Evolutionary conservation across 2,888 invertebrate species (phyloP).

Genomic region (Cephonodes hylas): DNA sequence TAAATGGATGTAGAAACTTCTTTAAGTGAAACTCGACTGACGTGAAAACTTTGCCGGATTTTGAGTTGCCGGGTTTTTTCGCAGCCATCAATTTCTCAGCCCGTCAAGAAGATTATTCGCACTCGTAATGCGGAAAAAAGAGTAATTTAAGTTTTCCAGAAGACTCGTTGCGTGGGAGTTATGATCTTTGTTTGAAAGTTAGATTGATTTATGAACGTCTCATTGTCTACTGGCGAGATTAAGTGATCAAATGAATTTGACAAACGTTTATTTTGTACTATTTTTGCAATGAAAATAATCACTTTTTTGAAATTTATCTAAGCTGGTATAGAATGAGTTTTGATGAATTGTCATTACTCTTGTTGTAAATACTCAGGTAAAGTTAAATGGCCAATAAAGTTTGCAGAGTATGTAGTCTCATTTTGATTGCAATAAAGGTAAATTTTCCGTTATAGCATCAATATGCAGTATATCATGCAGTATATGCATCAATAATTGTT

Average conservation of each 20-base stretch:
- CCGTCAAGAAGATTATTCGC: slow-evolving; percentile 81
- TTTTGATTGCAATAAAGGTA: too few species aligned
- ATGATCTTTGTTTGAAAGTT: slow-evolving; percentile 78
- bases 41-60: slow-evolving; percentile 76
- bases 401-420: too few species aligned
- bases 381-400: too few species aligned
- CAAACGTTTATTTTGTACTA: not conserved
- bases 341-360: too few species aligned
- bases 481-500: too few species aligned
- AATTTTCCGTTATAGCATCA: too few species aligned
- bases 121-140: slow-evolving; percentile 79
- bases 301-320: too few species aligned
- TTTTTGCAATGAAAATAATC: too few species aligned
- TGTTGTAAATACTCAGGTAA: too few species aligned
- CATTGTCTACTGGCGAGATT: slow-evolving; percentile 50
- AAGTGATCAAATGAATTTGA: slow-evolving; percentile 17
- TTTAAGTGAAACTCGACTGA: slow-evolving; percentile 79
- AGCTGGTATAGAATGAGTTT: too few species aligned
- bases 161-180: slow-evolving; percentile 74
- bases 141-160: slow-evolving; percentile 78
- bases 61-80: slow-evolving; percentile 66
- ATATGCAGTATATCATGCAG: too few species aligned
- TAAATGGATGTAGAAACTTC: slow-evolving; percentile 79
- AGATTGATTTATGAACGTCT: slow-evolving; percentile 77
- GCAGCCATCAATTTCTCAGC: slow-evolving; percentile 77